Evolutionary conservation across 2,797 vertebrate genomes (phyloP).

Genomic region (Calcarius lapponicus): DNA sequence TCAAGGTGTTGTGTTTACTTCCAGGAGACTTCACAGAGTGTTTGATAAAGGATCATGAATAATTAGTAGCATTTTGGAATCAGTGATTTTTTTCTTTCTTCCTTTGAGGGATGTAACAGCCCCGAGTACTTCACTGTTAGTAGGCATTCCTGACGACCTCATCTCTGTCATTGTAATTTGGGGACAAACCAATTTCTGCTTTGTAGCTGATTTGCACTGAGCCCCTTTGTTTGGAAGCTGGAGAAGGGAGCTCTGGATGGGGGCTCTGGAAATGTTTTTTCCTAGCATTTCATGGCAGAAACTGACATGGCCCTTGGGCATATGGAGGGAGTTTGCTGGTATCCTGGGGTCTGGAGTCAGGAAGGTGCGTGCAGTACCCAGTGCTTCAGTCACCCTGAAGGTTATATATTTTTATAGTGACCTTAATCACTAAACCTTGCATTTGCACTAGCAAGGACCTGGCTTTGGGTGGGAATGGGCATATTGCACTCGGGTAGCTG

Average conservation of each 20-base stretch:
- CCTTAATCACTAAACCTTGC: not conserved
- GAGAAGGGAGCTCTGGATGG: not conserved
- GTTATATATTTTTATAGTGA: not conserved
- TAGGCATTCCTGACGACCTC: not conserved
- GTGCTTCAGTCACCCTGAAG: not conserved
- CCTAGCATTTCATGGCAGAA: not conserved
- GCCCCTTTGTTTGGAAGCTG: not conserved
- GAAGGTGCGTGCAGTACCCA: not conserved
- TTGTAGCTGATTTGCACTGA: not conserved
- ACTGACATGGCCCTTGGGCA: fast-evolving
- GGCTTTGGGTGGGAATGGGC: not conserved
- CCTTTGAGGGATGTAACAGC: not conserved
- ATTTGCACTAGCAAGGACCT: not conserved
- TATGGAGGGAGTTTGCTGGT: not conserved
- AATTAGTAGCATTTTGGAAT: slow-evolving; percentile 42
- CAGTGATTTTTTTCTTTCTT: not conserved
- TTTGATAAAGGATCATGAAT: slow-evolving; percentile 45
- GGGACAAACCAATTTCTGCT: not conserved
- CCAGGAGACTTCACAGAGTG: not conserved
- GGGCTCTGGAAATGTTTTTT: not conserved
- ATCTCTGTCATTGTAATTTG: slow-evolving; percentile 1
- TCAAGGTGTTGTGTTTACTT: slow-evolving; percentile 20
- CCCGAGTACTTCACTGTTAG: not conserved
- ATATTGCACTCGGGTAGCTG: not conserved
- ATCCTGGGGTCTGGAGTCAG: not conserved